Conservation (phyloP, 2,888 invertebrate genomes). For the Volucella inflata region DNA sequence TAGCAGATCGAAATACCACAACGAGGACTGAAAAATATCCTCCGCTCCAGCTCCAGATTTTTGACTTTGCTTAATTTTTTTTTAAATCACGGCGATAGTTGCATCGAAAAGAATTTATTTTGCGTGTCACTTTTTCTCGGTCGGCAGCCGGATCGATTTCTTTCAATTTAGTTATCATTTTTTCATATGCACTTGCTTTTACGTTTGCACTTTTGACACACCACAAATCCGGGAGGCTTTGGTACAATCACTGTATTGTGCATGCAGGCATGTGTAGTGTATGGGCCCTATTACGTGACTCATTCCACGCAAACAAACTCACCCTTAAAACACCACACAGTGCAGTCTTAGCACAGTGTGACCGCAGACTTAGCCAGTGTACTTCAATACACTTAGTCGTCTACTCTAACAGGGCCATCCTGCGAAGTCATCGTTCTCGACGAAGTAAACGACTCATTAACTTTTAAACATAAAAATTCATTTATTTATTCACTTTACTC, state of each 20-base stretch:
- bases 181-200: slow-evolving; percentile 18
- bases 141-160: not conserved
- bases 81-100: slow-evolving; percentile 13
- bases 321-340: too few relatives aligned
- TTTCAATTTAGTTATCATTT: slow-evolving; percentile 19
- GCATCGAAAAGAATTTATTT: slow-evolving; percentile 29
- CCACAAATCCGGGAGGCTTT: not conserved
- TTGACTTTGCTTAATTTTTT: not conserved
- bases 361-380: too few relatives aligned
- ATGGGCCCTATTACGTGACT: too few relatives aligned
- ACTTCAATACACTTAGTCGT: not conserved
- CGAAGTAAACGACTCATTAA: not conserved
- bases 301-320: too few relatives aligned
- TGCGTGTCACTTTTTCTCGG: not conserved
- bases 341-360: too few relatives aligned
- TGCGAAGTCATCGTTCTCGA: too few relatives aligned
- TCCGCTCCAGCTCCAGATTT: too few relatives aligned
- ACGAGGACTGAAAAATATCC: too few relatives aligned
- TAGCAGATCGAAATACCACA: too few relatives aligned
- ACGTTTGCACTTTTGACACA: slow-evolving; percentile 2
- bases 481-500: not conserved
- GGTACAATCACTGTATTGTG: fast-evolving
- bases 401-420: not conserved
- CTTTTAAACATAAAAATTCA: not conserved
- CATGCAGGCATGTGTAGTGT: too few relatives aligned